phyloP scores from a whole-genome alignment of 2,113 vertebrate species.

The Sebastes fasciatus region DNA sequence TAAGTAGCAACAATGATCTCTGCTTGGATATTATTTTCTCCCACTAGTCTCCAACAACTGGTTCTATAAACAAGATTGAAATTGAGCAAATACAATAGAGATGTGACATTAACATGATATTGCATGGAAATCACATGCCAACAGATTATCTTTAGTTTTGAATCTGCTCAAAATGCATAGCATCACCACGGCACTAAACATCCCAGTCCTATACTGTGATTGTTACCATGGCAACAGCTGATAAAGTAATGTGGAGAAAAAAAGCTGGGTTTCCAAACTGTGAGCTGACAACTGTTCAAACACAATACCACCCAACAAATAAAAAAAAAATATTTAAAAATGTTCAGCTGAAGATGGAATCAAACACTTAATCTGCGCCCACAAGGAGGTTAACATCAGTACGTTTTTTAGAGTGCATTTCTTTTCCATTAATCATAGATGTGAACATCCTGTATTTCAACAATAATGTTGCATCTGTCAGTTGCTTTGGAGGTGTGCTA shows the following conservation, averaged over 20 bases:
- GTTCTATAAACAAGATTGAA: neutral
- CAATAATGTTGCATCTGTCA: neutral
- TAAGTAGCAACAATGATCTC: neutral
- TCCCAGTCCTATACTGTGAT: constrained; percentile 21
- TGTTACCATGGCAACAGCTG: constrained; percentile 70
- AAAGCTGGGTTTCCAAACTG: constrained; percentile 33
- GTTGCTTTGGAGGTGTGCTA: constrained; percentile 24
- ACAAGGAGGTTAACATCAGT: neutral
- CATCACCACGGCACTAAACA: constrained; percentile 3
- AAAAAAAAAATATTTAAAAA: constrained; percentile 14
- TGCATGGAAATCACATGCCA: constrained; percentile 5
- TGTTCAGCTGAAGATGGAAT: constrained; percentile 16
- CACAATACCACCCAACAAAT: constrained; percentile 13
- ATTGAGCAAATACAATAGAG: neutral
- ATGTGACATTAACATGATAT: neutral
- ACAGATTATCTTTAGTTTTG: neutral
- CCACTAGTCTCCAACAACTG: constrained; percentile 1
- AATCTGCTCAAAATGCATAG: constrained; percentile 42
- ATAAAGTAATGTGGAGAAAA: constrained; percentile 39
- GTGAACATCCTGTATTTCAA: neutral
- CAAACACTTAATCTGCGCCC: neutral
- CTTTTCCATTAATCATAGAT: constrained; percentile 2
- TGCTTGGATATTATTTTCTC: constrained; percentile 12
- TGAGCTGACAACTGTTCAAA: constrained; percentile 34
- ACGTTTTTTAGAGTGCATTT: neutral